Evolutionary conservation across 2,888 invertebrate species (phyloP), one percentile per base, ranked within the genome.

Genomic region (Craniophora ligustri): DNA sequence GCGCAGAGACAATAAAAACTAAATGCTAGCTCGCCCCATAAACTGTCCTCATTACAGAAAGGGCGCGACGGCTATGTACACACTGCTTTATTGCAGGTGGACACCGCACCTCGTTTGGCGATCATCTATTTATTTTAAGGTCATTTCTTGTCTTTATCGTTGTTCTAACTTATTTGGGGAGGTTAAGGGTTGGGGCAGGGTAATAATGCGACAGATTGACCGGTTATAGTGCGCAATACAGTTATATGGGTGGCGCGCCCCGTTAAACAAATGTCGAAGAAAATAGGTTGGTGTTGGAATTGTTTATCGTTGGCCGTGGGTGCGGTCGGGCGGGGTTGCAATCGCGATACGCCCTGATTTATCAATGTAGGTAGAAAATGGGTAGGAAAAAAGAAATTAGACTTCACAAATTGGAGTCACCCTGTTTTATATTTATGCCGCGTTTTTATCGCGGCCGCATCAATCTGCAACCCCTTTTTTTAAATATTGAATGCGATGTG

Each of bases 91-190:
- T 89, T 83, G 87, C 86, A 85, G 84, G 87, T 87, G 76, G 77
- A 79, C 75, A 85, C 87, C 86, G 76, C 77, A 84, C 87, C 87
- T 86, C 84, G 86, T 90, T 88, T 77, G 79, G 68, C 79, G 86
- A 89, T 90, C 86, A 88, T 89, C 88, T 92, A 90, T 92, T 88
- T 92, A 87, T 91, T 92, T 91, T 89, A 90, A 91, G 91, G 88
- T 82, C 88, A 84, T 86, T 78, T 81, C 78, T 85, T 85, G 84
- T 85, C 84, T 91, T 88, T 91, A 89, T 87, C 80, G 87, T 78
- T 81, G 83, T 86, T 86, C 72, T 72, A 64, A 73, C 75, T 75
- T 75, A 72, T 87, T 88, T 83, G 83, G 82, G 79, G 81, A 78
- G 79, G 28, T 60, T 64, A 53, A 62, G 81, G 81, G 75, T 82